Evolutionary conservation across 2,797 vertebrate genomes (phyloP).

Genomic region (Schizothorax lantsangensis): DNA sequence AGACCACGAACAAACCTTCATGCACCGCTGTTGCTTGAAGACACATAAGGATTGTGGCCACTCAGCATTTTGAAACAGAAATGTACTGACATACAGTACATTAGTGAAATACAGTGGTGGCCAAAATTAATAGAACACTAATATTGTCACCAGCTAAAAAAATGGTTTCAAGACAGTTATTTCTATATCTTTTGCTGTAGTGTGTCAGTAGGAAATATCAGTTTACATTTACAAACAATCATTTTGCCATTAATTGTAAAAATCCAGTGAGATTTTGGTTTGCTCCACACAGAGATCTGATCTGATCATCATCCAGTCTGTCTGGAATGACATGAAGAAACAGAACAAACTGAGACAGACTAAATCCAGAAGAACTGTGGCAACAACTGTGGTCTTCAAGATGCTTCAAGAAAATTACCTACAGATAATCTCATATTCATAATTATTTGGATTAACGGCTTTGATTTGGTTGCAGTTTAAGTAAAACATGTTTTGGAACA

Average conservation of each 20-base stretch:
- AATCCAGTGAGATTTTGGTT: no score
- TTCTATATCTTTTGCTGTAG: not conserved
- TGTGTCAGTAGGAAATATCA: not conserved
- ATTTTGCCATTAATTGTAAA: no score
- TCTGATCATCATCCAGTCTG: not conserved
- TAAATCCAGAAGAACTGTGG: not conserved
- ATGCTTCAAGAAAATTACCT: not conserved
- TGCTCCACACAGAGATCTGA: not conserved
- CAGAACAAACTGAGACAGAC: no score
- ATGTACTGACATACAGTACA: not conserved
- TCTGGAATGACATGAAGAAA: not conserved
- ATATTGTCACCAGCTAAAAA: not conserved
- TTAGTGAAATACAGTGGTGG: slow-evolving; percentile 17
- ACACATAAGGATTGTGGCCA: slow-evolving; percentile 8
- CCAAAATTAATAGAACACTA: not conserved
- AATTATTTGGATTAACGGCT: no score
- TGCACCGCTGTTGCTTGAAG: slow-evolving; percentile 1
- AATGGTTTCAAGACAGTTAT: not conserved
- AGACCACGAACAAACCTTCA: slow-evolving; percentile 10
- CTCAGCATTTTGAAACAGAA: slow-evolving; percentile 35
- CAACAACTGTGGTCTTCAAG: not conserved
- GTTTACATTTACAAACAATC: no score
- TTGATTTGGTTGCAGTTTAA: no score
- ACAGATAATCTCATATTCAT: no score
- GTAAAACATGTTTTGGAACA: no score